Conservation (phyloP, 2,888 invertebrate species). For the Arenicola marina region DNA sequence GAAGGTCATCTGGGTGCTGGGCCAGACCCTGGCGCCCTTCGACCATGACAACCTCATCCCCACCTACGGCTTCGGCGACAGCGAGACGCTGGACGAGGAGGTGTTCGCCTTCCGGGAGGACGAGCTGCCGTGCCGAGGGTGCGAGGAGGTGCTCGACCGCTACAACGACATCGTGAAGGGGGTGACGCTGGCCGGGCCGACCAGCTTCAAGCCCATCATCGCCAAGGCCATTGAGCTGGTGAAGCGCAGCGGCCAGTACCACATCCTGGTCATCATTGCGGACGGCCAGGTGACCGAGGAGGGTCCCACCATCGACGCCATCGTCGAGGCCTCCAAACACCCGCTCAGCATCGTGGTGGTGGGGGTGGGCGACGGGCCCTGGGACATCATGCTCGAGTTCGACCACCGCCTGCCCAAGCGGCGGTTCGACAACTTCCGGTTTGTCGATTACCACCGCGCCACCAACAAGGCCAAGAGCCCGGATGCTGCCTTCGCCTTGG, state of each 20-base stretch:
- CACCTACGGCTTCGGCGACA: conserved; percentile 58
- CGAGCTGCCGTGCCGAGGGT: conserved; percentile 44
- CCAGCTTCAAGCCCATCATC: conserved; percentile 64
- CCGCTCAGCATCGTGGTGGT: conserved; percentile 65
- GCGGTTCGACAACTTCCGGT: conserved; percentile 66
- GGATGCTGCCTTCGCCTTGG: conserved; percentile 61
- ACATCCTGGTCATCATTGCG: conserved; percentile 63
- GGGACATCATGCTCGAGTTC: conserved; percentile 64
- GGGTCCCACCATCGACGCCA: conserved; percentile 61
- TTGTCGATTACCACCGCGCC: conserved; percentile 64
- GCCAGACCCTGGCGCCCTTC: conserved; percentile 54
- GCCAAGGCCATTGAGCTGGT: conserved; percentile 63
- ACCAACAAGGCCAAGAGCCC: conserved; percentile 48
- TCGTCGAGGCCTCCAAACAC: conserved; percentile 63
- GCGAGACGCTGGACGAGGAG: conserved; percentile 43
- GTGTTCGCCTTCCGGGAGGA: conserved; percentile 50
- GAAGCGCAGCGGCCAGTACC: conserved; percentile 47
- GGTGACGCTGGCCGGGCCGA: conserved; percentile 63
- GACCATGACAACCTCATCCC: conserved; percentile 53
- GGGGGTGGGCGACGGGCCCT: conserved; percentile 66
- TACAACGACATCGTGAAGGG: conserved; percentile 60
- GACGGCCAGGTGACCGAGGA: conserved; percentile 65
- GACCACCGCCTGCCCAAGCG: conserved; percentile 64
- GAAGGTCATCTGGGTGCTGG: conserved; percentile 57
- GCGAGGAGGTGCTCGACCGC: conserved; percentile 53